A percentile compares a stretch with the other conserved stretches of the same genome.
These are phyloP conservation scores for Euclidia mi DNA, from an alignment of 2,888 invertebrate species.

Conservation along the genomic window DNA sequence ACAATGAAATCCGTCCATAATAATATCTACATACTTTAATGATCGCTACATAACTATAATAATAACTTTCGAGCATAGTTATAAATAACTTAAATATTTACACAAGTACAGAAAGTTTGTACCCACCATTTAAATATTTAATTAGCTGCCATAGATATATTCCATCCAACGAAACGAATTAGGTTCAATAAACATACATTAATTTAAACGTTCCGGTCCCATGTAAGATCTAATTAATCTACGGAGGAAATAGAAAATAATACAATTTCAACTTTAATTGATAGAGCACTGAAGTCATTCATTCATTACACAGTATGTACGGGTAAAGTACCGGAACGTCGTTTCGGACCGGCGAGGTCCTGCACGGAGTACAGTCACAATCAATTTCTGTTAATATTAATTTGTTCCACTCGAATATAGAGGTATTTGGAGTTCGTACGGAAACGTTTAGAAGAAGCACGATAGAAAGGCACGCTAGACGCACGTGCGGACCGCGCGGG, in stretches of 20 bases:
- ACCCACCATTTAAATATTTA: slow-evolving; percentile 84
- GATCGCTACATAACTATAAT: slow-evolving; percentile 4
- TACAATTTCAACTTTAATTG: slow-evolving; percentile 83
- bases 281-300: slow-evolving; percentile 76
- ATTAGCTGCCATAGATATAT: slow-evolving; percentile 69
- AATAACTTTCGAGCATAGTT: slow-evolving; percentile 22
- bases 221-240: slow-evolving; percentile 84
- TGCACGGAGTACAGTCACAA: slow-evolving; percentile 68
- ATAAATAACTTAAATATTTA: slow-evolving; percentile 39
- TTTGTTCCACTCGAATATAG: slow-evolving; percentile 70
- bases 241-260: slow-evolving; percentile 82
- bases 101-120: slow-evolving; percentile 57
- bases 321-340: slow-evolving; percentile 54
- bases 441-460: slow-evolving; percentile 71
- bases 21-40: slow-evolving; percentile 7
- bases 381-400: slow-evolving; percentile 62
- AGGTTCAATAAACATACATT: slow-evolving; percentile 79
- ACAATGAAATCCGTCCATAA: slow-evolving; percentile 7
- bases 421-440: slow-evolving; percentile 72
- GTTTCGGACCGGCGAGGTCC: slow-evolving; percentile 52
- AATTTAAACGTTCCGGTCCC: slow-evolving; percentile 83
- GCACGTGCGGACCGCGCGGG: slow-evolving; percentile 89
- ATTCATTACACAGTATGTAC: slow-evolving; percentile 66
- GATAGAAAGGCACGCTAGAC: slow-evolving; percentile 79
- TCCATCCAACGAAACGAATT: slow-evolving; percentile 69